phyloP scores from a whole-genome alignment of 2,797 vertebrate genomes.

The Amazona ochrocephala region DNA sequence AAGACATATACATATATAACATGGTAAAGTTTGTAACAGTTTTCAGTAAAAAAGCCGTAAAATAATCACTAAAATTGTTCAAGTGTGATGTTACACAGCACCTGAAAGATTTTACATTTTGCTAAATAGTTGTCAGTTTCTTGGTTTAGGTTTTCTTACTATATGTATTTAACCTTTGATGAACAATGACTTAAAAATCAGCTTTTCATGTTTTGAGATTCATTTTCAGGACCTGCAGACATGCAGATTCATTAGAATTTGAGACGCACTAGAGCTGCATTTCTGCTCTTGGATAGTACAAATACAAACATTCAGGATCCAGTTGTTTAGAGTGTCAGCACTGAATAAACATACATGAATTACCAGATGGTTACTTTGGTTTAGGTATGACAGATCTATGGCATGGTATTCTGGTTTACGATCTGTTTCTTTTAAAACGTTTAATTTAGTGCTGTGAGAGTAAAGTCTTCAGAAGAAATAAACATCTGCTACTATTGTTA shows the following conservation, averaged over 20 bases:
- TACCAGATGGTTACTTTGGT: not conserved
- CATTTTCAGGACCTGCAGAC: not conserved
- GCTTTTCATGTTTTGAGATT: not conserved
- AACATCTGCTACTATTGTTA: not conserved
- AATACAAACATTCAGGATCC: not conserved
- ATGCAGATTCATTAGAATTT: not conserved
- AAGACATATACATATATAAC: not conserved
- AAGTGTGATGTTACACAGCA: not conserved
- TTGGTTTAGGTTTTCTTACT: not conserved
- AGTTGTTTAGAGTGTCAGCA: not conserved
- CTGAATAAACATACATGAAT: not conserved
- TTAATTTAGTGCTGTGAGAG: not conserved
- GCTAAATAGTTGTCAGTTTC: not conserved
- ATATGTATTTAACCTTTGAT: not conserved
- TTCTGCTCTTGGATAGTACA: not conserved
- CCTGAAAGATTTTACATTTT: not conserved
- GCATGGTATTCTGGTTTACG: not conserved
- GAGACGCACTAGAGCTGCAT: not conserved
- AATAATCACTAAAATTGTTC: not conserved
- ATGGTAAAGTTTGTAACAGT: not conserved
- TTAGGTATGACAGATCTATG: not conserved
- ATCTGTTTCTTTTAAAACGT: not conserved
- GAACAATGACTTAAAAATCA: not conserved
- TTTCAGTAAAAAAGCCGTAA: not conserved
- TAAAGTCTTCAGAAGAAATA: not conserved